Base-by-base conservation (phyloP, 1,140 invertebrate genomes). In the Centruroides sculpturatus region DNA sequence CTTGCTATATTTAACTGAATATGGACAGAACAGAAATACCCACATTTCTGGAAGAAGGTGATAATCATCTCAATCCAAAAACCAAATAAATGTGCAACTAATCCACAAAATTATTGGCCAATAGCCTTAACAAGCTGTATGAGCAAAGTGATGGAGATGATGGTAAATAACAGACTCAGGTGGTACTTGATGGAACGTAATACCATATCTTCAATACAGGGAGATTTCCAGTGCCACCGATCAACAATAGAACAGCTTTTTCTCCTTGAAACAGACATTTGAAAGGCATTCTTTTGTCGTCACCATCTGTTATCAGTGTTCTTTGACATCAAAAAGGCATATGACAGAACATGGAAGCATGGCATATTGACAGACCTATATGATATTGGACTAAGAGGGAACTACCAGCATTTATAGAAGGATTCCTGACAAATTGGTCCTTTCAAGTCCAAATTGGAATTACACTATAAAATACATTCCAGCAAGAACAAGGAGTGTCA, bases 271-370 rank as follows among this genome's bases (percentile, higher is more conserved):
- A 36, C 12, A 48, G 59, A 70, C 48, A 70, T 76, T 3, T 61
- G 59, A 1, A 41, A 64, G 9, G 66, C 67, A n/a, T 72, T 70
- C 34, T 72, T 72, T 57, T 9, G 11, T 9, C 12, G 3, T 7
- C 57, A 69, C 51, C 59, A 65, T n/a, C 69, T 69, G 7, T 60
- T 60, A 3, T 63, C 69, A 54, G 36, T 73, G 0, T 62, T 74
- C n/a, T 64, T 75, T n/a, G 75, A 76, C 51, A 61, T 76, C 5
- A 66, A 68, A 57, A 74, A 75, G 65, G 72, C 73, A 1, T 76
- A 74, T 55, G 74, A 76, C 57, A 64, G 63, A 58, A 69, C 73
- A 0, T 74, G 73, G 71, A 64, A 70, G 12, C 57, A 68, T 9
- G 75, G 71, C 0, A 64, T 75, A 0, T 54, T 73, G 3, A 66